phyloP scores from a whole-genome alignment of 92 coral and sea anemone genomes.

The Pocillopora grandis region DNA sequence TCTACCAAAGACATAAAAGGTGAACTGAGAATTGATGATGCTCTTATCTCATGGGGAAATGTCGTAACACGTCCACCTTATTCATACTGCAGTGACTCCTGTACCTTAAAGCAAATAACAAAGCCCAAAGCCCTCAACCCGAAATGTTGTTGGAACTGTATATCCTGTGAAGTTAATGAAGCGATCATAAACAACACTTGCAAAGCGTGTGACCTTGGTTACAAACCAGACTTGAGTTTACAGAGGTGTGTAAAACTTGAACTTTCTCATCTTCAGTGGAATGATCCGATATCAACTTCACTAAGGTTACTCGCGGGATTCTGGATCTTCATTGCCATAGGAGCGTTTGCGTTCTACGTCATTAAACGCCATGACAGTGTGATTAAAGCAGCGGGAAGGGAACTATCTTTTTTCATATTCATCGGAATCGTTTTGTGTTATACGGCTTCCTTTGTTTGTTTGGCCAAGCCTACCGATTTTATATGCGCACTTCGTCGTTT shows the following conservation, averaged over 20 bases:
- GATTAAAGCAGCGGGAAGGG: slow-evolving; percentile 89
- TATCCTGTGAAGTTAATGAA: slow-evolving; percentile 47
- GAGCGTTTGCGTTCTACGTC: slow-evolving; percentile 62
- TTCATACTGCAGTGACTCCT: slow-evolving; percentile 75
- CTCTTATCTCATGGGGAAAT: slow-evolving; percentile 67
- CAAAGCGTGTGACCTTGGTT: slow-evolving; percentile 64
- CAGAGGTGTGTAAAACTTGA: slow-evolving; percentile 59
- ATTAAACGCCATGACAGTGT: slow-evolving; percentile 65
- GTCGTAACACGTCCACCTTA: slow-evolving; percentile 54
- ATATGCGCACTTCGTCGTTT: slow-evolving; percentile 72
- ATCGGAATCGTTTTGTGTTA: slow-evolving; percentile 74
- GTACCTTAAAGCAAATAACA: slow-evolving; percentile 50
- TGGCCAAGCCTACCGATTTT: slow-evolving; percentile 66
- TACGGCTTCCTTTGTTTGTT: slow-evolving; percentile 56
- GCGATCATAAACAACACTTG: slow-evolving; percentile 79
- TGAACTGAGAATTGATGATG: slow-evolving; percentile 42
- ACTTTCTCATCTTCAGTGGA: slow-evolving; percentile 53
- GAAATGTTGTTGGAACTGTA: slow-evolving; percentile 88
- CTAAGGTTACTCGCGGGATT: slow-evolving; percentile 45
- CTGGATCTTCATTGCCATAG: slow-evolving; percentile 61
- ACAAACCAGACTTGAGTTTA: slow-evolving; percentile 61
- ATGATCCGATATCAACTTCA: slow-evolving; percentile 41
- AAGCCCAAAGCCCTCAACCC: slow-evolving; percentile 50
- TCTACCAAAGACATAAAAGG: slow-evolving; percentile 14
- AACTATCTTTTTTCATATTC: slow-evolving; percentile 71